Percentiles rank a stretch among this genome's conserved stretches.
These are phyloP conservation scores for Eulemur rubriventer DNA, from an alignment of 2,797 vertebrate genomes.

Conservation along the genomic window DNA sequence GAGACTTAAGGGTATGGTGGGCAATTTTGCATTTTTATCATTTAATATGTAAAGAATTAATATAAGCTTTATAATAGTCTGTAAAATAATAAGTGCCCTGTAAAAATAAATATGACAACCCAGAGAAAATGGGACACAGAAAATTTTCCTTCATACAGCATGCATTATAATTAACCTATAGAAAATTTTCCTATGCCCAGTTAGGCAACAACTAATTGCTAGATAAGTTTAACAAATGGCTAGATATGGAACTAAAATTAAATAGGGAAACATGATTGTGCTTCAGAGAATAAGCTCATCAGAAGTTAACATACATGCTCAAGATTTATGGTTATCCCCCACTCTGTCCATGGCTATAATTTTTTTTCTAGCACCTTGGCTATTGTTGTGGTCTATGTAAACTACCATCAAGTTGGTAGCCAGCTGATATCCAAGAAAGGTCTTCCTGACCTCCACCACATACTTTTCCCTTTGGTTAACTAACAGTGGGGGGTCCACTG, in stretches of 20 bases:
- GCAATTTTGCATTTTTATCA: conserved; percentile 34
- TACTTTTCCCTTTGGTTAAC: neutral
- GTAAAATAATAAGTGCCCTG: conserved; percentile 47
- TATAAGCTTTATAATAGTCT: neutral
- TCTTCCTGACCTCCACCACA: neutral
- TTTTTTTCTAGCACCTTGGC: neutral
- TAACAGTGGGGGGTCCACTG: neutral
- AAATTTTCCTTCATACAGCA: conserved; percentile 36
- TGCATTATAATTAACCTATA: conserved; percentile 9
- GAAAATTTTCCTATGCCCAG: neutral
- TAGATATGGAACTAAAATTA: conserved; percentile 35
- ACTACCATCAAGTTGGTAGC: neutral
- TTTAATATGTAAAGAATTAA: conserved; percentile 39
- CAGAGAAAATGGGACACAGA: neutral
- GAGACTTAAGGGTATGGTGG: neutral
- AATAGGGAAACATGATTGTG: conserved; percentile 12
- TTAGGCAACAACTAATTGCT: conserved; percentile 39
- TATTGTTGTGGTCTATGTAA: neutral
- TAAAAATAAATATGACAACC: conserved; percentile 25
- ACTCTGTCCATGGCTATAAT: neutral
- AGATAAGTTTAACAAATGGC: conserved; percentile 30
- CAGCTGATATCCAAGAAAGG: neutral
- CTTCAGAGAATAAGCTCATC: neutral
- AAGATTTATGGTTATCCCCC: neutral
- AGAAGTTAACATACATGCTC: conserved; percentile 7